Evolutionary conservation across 2,797 vertebrate species (phyloP).

Genomic region (Taeniopygia guttata): DNA sequence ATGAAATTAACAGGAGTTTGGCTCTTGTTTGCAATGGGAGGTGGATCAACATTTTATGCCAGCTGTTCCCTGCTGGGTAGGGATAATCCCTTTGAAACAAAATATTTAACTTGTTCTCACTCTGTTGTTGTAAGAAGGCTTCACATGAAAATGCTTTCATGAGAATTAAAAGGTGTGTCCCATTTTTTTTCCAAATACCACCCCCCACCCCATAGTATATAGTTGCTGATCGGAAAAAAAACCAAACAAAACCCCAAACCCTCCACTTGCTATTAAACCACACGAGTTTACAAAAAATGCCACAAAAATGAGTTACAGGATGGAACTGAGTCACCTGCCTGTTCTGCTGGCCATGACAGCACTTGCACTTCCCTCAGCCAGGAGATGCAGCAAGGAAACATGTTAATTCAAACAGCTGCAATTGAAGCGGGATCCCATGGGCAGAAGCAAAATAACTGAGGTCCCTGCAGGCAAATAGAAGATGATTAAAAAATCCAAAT

Average conservation of each 20-base stretch:
- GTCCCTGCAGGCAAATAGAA: not conserved
- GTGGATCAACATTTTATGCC: constrained; percentile 25
- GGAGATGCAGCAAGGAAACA: not conserved
- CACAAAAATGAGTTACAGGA: not conserved
- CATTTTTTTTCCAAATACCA: not conserved
- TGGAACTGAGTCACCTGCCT: not conserved
- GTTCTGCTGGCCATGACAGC: not conserved
- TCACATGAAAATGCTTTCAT: constrained; percentile 11
- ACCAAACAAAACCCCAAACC: not conserved
- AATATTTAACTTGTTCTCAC: constrained; percentile 62
- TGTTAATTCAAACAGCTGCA: not conserved
- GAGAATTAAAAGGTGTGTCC: constrained; percentile 38
- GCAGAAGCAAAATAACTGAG: not conserved
- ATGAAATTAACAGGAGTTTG: constrained; percentile 42
- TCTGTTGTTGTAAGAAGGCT: constrained; percentile 31
- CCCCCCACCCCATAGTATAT: not conserved
- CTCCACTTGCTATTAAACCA: not conserved
- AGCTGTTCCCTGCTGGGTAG: constrained; percentile 52
- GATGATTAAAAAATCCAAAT: not conserved
- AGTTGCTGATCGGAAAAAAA: not conserved
- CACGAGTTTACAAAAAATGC: not conserved
- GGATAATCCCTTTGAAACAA: constrained; percentile 61
- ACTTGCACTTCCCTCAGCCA: not conserved
- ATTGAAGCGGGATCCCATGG: not conserved
- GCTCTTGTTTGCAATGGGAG: constrained; percentile 31